Conservation (phyloP, 2,797 vertebrate genomes). For the Geotria australis region DNA sequence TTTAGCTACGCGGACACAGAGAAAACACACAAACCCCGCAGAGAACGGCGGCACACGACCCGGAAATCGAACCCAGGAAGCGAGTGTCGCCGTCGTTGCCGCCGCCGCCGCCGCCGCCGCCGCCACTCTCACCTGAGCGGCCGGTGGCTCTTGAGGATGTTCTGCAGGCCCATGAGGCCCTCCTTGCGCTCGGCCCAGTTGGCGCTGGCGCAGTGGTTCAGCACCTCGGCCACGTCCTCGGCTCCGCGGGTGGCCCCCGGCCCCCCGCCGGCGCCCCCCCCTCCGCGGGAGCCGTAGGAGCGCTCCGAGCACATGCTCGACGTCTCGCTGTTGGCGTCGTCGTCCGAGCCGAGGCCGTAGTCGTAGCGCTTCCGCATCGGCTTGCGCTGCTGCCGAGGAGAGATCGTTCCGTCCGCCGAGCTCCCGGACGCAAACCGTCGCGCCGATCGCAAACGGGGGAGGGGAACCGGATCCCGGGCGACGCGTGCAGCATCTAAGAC, state of each 20-base stretch:
- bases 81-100: background rate
- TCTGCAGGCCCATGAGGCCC: conserved; percentile 57
- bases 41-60: too few relatives aligned
- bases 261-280: conserved; percentile 67
- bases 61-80: background rate
- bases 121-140: conserved; percentile 13
- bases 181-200: conserved; percentile 97
- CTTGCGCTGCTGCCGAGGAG: conserved; percentile 29
- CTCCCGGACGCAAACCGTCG: too few relatives aligned
- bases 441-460: too few relatives aligned
- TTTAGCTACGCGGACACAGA: conserved; percentile 8
- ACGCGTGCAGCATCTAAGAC: too few relatives aligned
- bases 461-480: too few relatives aligned
- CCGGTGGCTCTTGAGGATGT: conserved; percentile 44
- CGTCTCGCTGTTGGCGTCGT: conserved; percentile 71
- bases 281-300: conserved; percentile 56
- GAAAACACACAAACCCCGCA: conserved; percentile 21
- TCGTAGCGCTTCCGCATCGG: conserved; percentile 56
- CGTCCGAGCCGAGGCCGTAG: conserved; percentile 65
- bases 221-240: conserved; percentile 77
- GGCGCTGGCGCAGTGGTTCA: conserved; percentile 91
- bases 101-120: too few relatives aligned
- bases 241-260: conserved; percentile 50
- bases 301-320: conserved; percentile 86
- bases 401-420: too few relatives aligned